Evolutionary conservation across 2,888 invertebrate species (phyloP), one percentile per base, ranked within the genome.

Genomic region (Acronicta alni): DNA sequence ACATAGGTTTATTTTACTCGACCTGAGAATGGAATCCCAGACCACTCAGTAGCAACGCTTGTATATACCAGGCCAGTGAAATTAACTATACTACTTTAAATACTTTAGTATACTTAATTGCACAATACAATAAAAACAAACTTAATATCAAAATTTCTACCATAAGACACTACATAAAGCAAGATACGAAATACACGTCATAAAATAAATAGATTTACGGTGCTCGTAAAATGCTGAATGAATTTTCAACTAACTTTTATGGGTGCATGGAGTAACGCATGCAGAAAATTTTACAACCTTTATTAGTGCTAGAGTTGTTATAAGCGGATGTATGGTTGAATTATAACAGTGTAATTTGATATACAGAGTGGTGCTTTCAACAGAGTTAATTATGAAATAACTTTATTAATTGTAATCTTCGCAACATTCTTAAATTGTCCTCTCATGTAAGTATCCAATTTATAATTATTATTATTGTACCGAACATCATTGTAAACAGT

Each of bases 121-220:
- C n/a, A n/a, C n/a, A n/a, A n/a, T n/a, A n/a, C 1, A 7, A 26
- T 10, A 26, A n/a, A 32, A n/a, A 14, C 0, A 3, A 14, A 47
- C 20, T 30, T 30, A 14, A 18, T 55, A 56, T 73, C 52, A 63
- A 73, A 45, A 69, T 51, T 35, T 52, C 46, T 57, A 26, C 72
- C 41, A 49, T 51, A 45, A 57, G 57, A 30, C 44, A 48, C 57
- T 26, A 59, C 53, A 72, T 60, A 47, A 55, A 58, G 55, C 48
- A 46, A 54, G 67, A 43, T 75, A 72, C 57, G 57, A 75, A 72
- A 76, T 73, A 64, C 76, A 64, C 10, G 73, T 20, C 69, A 17
- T 73, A 73, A 73, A 73, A 73, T 68, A 68, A 72, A 73, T 73
- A 68, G 69, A 73, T 72, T 75, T 73, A 73, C 41, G 64, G 37